Percentiles rank a stretch among this genome's conserved stretches.
phyloP scores from a whole-genome alignment of 2,797 vertebrate genomes.

The Melanotaenia trifasciata region DNA sequence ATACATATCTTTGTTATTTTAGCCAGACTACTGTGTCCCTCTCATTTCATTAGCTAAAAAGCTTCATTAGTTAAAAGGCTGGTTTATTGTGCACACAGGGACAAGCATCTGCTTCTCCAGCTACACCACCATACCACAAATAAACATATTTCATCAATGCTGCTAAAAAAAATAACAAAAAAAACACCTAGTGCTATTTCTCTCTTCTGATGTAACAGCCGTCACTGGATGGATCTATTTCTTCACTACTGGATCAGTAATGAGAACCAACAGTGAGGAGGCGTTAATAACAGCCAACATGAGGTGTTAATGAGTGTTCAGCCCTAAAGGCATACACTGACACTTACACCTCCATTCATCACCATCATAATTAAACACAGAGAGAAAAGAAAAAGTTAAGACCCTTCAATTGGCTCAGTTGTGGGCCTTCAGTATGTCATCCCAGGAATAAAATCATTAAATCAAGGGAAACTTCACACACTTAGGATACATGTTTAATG shows the following conservation, averaged over 20 bases:
- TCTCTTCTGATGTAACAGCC: constrained; percentile 35
- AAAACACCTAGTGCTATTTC: neutral
- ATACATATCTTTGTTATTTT: constrained; percentile 19
- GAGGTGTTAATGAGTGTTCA: constrained; percentile 58
- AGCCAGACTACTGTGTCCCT: neutral
- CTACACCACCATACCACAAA: constrained; percentile 22
- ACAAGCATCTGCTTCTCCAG: constrained; percentile 34
- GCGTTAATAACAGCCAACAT: constrained; percentile 47
- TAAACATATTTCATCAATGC: neutral
- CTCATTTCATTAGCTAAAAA: constrained; percentile 26
- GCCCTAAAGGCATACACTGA: constrained; percentile 26
- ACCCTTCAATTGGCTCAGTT: constrained; percentile 1
- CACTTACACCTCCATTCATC: constrained; percentile 46
- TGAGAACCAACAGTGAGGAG: constrained; percentile 34
- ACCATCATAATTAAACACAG: constrained; percentile 22
- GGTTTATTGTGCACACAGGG: constrained; percentile 7
- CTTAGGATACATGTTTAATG: constrained; percentile 81
- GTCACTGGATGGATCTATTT: neutral
- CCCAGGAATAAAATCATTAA: constrained; percentile 11
- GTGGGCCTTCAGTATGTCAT: constrained; percentile 1
- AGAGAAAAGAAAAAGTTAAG: neutral
- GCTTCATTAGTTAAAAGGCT: constrained; percentile 3
- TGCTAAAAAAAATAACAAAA: neutral
- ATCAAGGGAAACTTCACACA: constrained; percentile 30
- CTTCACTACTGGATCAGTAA: constrained; percentile 33